Evolutionary conservation across 2,888 invertebrate genomes (phyloP).

Genomic region (Caenorhabditis sinica): DNA sequence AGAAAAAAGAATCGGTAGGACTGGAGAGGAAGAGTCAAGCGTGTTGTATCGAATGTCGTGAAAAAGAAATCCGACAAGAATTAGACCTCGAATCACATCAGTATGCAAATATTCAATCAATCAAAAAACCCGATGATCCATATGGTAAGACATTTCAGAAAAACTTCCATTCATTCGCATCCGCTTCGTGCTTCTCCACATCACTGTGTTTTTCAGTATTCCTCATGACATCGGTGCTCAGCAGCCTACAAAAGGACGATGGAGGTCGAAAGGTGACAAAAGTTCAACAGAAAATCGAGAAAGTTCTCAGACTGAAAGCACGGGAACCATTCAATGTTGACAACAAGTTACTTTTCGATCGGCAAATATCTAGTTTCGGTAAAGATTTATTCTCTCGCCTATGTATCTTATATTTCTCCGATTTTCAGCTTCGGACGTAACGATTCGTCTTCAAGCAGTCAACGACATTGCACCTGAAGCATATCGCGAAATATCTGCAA

Average conservation of each 20-base stretch:
- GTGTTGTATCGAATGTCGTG: constrained; percentile 63
- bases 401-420: too few species aligned
- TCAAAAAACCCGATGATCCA: constrained; percentile 42
- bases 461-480: constrained; percentile 54
- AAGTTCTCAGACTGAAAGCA: constrained; percentile 52
- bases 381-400: neutral
- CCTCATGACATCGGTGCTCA: constrained; percentile 49
- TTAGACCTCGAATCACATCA: constrained; percentile 49
- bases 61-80: constrained; percentile 52
- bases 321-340: constrained; percentile 46
- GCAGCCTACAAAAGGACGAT: constrained; percentile 37
- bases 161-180: neutral
- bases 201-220: constrained; percentile 42
- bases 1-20: constrained; percentile 13
- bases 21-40: constrained; percentile 24
- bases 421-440: constrained; percentile 45
- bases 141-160: constrained; percentile 30
- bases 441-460: constrained; percentile 54
- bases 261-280: constrained; percentile 51
- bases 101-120: constrained; percentile 50
- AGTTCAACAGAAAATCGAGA: constrained; percentile 62
- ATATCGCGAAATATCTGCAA: constrained; percentile 50
- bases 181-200: too few species aligned
- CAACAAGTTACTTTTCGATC: constrained; percentile 43
- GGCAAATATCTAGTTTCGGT: constrained; percentile 50